phyloP scores from a whole-genome alignment of 2,888 invertebrate species.

The Eurytoma californica region DNA sequence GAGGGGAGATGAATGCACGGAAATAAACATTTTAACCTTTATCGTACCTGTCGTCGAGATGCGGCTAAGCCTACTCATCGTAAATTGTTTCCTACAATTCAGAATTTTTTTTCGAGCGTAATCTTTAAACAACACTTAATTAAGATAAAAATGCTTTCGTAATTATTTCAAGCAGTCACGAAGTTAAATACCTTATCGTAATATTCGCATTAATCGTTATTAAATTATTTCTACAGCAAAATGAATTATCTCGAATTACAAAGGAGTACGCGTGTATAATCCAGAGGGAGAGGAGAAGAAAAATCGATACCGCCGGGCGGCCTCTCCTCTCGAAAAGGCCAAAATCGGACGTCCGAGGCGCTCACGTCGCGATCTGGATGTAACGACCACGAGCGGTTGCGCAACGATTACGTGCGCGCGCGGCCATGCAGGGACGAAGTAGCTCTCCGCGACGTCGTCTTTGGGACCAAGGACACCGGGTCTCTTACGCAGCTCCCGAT shows the following conservation, averaged over 20 bases:
- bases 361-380: constrained; percentile 14
- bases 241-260: neutral
- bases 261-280: neutral
- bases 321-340: constrained; percentile 10
- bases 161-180: neutral
- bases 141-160: neutral
- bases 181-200: neutral
- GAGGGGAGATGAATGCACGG: constrained; percentile 22
- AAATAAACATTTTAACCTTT: constrained; percentile 26
- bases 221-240: neutral
- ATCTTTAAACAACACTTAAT: no score
- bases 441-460: constrained; percentile 52
- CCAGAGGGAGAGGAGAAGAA: neutral
- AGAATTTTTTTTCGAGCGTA: no score
- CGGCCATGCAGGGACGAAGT: constrained; percentile 56
- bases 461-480: constrained; percentile 63
- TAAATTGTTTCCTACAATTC: no score
- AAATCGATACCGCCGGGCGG: neutral
- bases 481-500: constrained; percentile 22
- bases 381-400: constrained; percentile 53
- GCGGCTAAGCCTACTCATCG: no score
- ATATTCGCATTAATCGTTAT: neutral
- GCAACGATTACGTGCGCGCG: constrained; percentile 56
- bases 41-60: neutral
- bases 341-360: constrained; percentile 46